Evolutionary conservation across 2,113 vertebrate species (phyloP).

Genomic region (Asarcornis scutulata): DNA sequence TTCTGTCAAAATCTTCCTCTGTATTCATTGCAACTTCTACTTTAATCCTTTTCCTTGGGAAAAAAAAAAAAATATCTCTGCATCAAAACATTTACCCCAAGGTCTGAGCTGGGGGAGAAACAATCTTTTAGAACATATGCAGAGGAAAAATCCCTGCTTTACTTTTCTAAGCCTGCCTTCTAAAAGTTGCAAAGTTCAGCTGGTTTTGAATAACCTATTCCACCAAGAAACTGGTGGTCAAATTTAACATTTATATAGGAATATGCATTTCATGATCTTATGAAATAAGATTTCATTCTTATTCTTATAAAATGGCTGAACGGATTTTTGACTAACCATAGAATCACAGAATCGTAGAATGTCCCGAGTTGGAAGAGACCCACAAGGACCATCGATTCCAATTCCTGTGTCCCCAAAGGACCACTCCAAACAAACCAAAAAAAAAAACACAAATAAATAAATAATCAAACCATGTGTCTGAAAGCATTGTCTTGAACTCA

Average conservation of each 20-base stretch:
- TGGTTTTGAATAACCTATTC: background rate
- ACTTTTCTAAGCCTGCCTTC: background rate
- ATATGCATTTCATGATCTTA: background rate
- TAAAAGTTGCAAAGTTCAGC: background rate
- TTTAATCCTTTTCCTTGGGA: background rate
- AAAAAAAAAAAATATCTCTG: background rate
- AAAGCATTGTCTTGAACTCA: no score
- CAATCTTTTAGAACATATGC: background rate
- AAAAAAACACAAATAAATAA: no score
- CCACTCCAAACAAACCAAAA: no score
- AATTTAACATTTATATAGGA: background rate
- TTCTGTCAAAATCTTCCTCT: background rate
- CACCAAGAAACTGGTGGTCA: background rate
- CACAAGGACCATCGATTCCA: no score
- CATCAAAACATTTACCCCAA: background rate
- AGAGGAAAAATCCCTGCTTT: background rate
- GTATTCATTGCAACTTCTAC: background rate
- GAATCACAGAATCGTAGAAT: no score
- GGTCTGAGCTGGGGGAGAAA: background rate
- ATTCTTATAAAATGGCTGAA: background rate
- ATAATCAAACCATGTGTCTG: no score
- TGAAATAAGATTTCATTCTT: no score
- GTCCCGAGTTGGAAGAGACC: no score
- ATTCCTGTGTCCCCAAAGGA: no score
- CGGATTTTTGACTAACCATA: background rate